phyloP scores from a whole-genome alignment of 1,140 invertebrate genomes.

The Apis florea region DNA sequence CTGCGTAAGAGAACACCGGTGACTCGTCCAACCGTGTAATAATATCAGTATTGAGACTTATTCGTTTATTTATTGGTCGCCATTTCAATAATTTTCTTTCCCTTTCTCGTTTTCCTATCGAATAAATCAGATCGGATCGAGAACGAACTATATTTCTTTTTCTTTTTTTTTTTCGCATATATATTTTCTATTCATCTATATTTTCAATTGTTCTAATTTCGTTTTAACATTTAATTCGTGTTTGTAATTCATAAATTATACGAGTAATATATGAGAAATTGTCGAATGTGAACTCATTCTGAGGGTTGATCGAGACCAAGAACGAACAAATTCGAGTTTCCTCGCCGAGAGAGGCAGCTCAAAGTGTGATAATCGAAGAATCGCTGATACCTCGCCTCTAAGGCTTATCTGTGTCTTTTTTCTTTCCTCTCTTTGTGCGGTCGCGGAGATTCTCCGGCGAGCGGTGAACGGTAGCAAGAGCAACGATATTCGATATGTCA shows the following conservation, averaged over 20 bases:
- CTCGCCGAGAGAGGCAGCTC: conserved; percentile 32
- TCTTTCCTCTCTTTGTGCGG: background rate
- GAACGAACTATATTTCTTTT: background rate
- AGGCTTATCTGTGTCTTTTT: conserved; percentile 14
- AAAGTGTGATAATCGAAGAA: conserved; percentile 29
- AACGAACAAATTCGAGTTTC: background rate
- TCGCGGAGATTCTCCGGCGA: background rate
- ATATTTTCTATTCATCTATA: background rate
- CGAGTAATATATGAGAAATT: background rate
- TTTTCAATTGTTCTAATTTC: background rate
- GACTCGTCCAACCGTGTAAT: conserved; percentile 33
- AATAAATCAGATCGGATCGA: conserved; percentile 18
- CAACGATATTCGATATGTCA: background rate
- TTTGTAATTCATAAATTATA: background rate
- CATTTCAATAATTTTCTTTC: background rate
- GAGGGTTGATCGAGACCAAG: conserved; percentile 3
- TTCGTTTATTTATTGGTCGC: conserved; percentile 54
- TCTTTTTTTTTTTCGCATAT: background rate
- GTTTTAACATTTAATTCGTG: background rate
- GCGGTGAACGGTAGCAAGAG: background rate
- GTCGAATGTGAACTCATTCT: background rate
- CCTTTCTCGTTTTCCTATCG: background rate
- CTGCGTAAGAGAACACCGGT: conserved; percentile 24
- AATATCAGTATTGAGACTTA: conserved; percentile 57
- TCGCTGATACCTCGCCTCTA: background rate